phyloP scores from a whole-genome alignment of 2,797 vertebrate species.

The Diglossa cyanea region DNA sequence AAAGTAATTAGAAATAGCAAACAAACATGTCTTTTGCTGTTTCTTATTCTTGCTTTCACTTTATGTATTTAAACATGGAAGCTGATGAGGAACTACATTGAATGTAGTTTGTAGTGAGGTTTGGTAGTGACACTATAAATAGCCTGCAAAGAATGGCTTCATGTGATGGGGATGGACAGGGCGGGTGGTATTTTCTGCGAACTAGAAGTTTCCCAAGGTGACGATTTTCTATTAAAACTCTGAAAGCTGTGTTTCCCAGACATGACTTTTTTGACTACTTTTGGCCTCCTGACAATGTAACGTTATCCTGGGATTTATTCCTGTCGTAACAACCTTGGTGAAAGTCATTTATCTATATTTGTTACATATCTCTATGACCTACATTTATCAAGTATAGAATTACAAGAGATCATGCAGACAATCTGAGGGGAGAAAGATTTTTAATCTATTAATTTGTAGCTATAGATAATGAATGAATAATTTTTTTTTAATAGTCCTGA shows the following conservation, averaged over 20 bases:
- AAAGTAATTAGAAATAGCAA: not conserved
- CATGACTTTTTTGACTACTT: conserved; percentile 31
- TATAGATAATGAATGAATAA: conserved; percentile 5
- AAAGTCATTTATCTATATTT: conserved; percentile 61
- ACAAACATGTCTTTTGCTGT: not conserved
- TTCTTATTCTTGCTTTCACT: not conserved
- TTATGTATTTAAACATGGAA: not conserved
- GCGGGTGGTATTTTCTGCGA: not conserved
- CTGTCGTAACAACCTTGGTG: conserved; percentile 31
- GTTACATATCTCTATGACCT: conserved; percentile 10
- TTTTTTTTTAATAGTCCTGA: not conserved
- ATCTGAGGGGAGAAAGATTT: conserved; percentile 1
- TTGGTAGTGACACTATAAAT: not conserved
- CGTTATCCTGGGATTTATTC: conserved; percentile 30
- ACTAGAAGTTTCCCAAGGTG: conserved; percentile 31
- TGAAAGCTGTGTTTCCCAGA: not conserved
- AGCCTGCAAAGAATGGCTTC: not conserved
- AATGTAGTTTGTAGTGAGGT: not conserved
- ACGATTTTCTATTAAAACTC: conserved; percentile 61
- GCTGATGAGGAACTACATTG: not conserved
- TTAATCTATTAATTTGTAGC: conserved; percentile 37
- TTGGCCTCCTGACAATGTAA: conserved; percentile 54
- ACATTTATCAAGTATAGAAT: conserved; percentile 29
- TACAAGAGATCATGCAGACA: conserved; percentile 1
- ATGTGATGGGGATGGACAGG: not conserved